Conservation (phyloP, 2,113 vertebrate genomes). For the Podarcis cretensis region DNA sequence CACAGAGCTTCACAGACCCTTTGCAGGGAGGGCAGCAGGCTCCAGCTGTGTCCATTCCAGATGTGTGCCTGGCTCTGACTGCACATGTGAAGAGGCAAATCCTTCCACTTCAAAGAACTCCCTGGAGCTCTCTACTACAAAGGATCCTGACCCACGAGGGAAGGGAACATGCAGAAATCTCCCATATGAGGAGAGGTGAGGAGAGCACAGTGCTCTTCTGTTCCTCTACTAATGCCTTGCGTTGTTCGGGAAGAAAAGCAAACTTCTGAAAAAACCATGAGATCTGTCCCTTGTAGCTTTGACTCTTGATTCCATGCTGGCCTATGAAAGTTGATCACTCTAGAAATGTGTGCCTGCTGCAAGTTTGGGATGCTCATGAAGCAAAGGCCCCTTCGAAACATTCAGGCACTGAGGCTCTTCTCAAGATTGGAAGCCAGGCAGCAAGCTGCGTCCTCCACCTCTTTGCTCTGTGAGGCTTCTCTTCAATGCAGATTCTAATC, state of each 20-base stretch:
- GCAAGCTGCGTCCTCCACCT: background rate
- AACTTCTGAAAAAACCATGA: background rate
- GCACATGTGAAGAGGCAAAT: background rate
- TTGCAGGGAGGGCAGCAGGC: background rate
- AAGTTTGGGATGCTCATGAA: background rate
- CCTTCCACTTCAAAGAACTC: background rate
- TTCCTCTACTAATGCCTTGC: background rate
- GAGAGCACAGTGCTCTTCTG: background rate
- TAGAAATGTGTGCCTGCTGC: background rate
- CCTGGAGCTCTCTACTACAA: background rate
- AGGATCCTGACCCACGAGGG: background rate
- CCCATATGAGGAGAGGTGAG: background rate
- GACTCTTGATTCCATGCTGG: background rate
- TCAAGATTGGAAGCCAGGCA: no score
- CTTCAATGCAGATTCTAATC: background rate
- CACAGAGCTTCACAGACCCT: background rate
- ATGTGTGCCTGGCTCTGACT: background rate
- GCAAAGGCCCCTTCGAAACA: background rate
- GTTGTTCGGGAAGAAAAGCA: background rate
- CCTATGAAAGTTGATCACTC: background rate
- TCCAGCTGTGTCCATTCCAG: background rate
- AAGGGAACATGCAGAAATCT: background rate
- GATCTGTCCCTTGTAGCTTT: background rate
- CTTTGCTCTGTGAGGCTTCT: background rate
- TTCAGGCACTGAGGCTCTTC: background rate